These are phyloP conservation scores for Agapornis canus DNA, from an alignment of 2,797 vertebrate genomes.

Conservation along the genomic window DNA sequence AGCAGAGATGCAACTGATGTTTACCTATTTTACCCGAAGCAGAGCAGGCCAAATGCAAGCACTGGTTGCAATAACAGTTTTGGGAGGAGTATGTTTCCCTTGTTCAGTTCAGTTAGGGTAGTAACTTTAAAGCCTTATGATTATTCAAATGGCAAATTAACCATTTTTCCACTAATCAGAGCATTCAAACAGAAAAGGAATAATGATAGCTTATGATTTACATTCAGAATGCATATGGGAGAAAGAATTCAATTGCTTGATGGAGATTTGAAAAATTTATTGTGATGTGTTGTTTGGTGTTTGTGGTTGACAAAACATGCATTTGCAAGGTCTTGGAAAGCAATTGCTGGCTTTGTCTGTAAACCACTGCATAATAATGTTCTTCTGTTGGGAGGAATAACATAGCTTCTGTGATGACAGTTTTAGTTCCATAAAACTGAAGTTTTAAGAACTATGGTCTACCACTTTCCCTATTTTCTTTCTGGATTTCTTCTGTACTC, in stretches of 20 bases:
- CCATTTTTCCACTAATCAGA: background rate
- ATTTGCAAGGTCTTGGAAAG: background rate
- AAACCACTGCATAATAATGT: background rate
- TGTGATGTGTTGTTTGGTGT: background rate
- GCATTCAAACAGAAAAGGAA: background rate
- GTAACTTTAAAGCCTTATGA: background rate
- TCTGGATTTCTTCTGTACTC: background rate
- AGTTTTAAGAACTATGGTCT: background rate
- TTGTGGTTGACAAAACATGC: background rate
- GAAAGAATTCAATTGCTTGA: background rate
- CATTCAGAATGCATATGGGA: background rate
- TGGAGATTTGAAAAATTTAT: background rate
- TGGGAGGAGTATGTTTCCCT: background rate
- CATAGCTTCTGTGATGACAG: background rate
- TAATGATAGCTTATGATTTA: background rate
- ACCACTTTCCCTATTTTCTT: background rate
- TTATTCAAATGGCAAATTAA: background rate
- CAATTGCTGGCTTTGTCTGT: background rate
- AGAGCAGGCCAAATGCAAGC: background rate
- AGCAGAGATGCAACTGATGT: background rate
- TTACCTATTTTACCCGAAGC: background rate
- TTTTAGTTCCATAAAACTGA: background rate
- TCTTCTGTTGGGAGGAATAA: background rate
- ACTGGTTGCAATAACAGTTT: background rate
- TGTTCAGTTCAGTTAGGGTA: background rate